Percentiles rank a stretch among this genome's conserved stretches.
These are phyloP conservation scores for Halocynthia roretzi DNA, from an alignment of 23 tunicate genomes.

Conservation along the genomic window DNA sequence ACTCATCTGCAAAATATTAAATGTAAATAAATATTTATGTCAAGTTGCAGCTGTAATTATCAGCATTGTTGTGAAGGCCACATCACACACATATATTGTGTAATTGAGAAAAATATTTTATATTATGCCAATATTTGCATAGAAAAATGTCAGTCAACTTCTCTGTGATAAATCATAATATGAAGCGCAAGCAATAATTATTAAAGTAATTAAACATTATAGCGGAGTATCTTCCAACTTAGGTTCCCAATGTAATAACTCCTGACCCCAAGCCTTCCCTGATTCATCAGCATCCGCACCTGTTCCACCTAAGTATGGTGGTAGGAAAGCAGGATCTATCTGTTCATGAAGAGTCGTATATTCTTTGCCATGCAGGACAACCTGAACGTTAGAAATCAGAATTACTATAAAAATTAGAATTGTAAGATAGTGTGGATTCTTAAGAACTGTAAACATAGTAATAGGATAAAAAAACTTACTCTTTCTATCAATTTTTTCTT, in stretches of 20 bases:
- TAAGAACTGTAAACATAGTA: background rate
- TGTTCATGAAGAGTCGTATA: conserved; percentile 34
- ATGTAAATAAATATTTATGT: too few relatives aligned
- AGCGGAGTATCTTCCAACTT: too few relatives aligned
- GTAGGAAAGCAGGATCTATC: conserved; percentile 33
- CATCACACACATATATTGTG: too few relatives aligned
- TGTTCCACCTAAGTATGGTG: conserved; percentile 59
- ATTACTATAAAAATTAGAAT: background rate
- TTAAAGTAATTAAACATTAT: too few relatives aligned
- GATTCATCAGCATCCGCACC: conserved; percentile 36
- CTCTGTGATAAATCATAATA: too few relatives aligned
- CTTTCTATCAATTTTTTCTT: conserved; percentile 47
- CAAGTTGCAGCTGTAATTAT: too few relatives aligned
- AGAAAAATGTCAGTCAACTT: too few relatives aligned
- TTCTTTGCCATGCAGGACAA: conserved; percentile 43
- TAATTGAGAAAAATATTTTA: too few relatives aligned
- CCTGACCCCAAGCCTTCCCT: conserved; percentile 25
- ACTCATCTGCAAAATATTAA: too few relatives aligned
- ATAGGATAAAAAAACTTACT: background rate
- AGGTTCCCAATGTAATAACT: conserved; percentile 14
- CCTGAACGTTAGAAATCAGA: background rate
- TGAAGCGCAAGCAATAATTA: too few relatives aligned
- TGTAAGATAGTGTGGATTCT: background rate
- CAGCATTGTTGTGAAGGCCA: too few relatives aligned
- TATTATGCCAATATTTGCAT: too few relatives aligned